Conservation (phyloP, 2,888 invertebrate genomes). For the Tipula confusa region DNA sequence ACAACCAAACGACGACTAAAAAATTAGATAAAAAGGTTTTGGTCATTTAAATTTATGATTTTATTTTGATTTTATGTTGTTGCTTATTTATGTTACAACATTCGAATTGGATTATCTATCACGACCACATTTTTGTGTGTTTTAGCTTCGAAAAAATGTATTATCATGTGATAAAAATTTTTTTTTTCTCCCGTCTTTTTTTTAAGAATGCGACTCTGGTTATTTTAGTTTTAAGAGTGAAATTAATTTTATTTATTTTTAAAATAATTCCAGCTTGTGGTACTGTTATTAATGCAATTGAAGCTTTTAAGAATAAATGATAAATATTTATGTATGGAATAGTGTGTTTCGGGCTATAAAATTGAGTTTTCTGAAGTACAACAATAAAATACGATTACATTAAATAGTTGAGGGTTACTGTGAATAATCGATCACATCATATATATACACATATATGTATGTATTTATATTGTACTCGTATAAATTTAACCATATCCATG, state of each 20-base stretch:
- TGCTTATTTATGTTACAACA: not conserved
- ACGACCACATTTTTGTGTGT: not conserved
- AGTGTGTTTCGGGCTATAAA: not conserved
- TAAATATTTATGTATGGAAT: not conserved
- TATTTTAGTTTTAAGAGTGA: not conserved
- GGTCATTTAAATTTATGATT: slow-evolving; percentile 9
- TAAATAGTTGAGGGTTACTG: not conserved
- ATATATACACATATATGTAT: too few relatives aligned
- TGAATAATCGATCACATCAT: not conserved
- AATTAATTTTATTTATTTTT: not conserved
- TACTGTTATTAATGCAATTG: not conserved
- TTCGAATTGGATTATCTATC: not conserved
- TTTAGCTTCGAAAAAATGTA: not conserved
- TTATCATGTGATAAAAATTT: not conserved
- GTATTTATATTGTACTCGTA: not conserved
- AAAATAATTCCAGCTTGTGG: not conserved
- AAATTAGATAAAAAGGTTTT: not conserved
- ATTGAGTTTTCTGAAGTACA: not conserved
- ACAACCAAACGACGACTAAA: not conserved
- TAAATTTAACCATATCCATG: not conserved
- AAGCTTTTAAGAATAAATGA: not conserved
- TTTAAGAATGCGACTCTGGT: not conserved
- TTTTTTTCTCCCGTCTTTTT: not conserved
- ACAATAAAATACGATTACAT: not conserved
- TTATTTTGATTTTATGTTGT: not conserved